phyloP scores from a whole-genome alignment of 2,797 vertebrate genomes.

The Melanotaenia trifasciata region DNA sequence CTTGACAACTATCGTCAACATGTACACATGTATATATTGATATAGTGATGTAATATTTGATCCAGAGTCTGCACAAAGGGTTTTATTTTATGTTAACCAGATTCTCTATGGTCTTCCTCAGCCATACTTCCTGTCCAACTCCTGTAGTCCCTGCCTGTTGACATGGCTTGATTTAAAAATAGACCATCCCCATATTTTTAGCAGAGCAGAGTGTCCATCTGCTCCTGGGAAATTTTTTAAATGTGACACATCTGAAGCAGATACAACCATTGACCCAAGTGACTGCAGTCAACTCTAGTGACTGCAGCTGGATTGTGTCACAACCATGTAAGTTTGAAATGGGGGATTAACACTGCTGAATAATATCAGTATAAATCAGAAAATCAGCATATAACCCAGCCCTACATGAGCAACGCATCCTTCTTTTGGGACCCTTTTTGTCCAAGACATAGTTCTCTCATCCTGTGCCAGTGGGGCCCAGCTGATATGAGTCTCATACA shows the following conservation, averaged over 20 bases:
- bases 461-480: slow-evolving; percentile 49
- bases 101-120: neutral
- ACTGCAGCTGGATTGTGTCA: neutral
- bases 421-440: slow-evolving; percentile 3
- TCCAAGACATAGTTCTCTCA: slow-evolving; percentile 26
- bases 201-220: neutral
- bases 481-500: slow-evolving; percentile 65
- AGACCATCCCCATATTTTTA: neutral
- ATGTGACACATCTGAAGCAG: neutral
- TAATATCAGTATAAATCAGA: neutral
- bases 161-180: neutral
- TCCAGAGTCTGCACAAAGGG: neutral
- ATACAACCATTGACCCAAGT: neutral
- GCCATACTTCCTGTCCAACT: neutral
- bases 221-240: neutral
- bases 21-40: neutral
- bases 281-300: neutral
- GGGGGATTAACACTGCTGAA: neutral
- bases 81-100: neutral
- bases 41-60: neutral
- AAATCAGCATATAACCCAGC: neutral
- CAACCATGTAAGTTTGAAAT: neutral
- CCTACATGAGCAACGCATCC: neutral
- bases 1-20: neutral
- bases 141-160: neutral